Conservation (phyloP, 2,113 vertebrate genomes). For the Psilopogon haemacephalus region DNA sequence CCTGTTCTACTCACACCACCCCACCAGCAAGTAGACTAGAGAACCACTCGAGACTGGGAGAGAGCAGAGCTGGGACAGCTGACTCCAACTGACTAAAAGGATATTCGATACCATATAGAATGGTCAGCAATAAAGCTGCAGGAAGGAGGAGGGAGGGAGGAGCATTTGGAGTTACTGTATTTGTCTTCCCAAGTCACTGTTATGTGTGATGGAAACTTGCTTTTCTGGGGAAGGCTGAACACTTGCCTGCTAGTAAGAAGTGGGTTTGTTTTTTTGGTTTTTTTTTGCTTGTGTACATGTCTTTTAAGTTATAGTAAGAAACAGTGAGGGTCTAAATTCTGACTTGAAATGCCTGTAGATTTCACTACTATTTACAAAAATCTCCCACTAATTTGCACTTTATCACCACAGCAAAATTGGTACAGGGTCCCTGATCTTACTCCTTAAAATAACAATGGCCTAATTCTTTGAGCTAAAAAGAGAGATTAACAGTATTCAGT, state of each 20-base stretch:
- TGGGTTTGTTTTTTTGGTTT: fast-evolving
- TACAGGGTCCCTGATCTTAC: background rate
- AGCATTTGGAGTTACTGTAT: background rate
- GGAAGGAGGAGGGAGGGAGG: background rate
- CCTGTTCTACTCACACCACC: background rate
- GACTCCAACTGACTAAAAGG: background rate
- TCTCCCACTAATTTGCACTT: background rate
- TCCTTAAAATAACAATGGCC: background rate
- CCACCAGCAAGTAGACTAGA: background rate
- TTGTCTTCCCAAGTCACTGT: background rate
- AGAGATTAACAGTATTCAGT: background rate
- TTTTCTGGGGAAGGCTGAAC: too few relatives aligned
- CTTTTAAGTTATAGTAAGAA: background rate
- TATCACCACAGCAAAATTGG: background rate
- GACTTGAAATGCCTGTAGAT: background rate
- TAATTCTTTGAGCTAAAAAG: background rate
- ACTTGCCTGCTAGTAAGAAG: background rate
- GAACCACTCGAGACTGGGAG: background rate
- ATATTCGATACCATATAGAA: background rate
- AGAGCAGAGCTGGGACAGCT: background rate
- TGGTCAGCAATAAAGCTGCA: background rate
- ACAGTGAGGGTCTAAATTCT: background rate
- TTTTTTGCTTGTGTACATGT: background rate
- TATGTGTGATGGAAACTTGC: background rate
- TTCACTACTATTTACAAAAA: background rate